A percentile compares a stretch with the other conserved stretches of the same genome.
Conservation (phyloP, 1,140 invertebrate genomes). For the Pseudomyrmex flavicornis region DNA sequence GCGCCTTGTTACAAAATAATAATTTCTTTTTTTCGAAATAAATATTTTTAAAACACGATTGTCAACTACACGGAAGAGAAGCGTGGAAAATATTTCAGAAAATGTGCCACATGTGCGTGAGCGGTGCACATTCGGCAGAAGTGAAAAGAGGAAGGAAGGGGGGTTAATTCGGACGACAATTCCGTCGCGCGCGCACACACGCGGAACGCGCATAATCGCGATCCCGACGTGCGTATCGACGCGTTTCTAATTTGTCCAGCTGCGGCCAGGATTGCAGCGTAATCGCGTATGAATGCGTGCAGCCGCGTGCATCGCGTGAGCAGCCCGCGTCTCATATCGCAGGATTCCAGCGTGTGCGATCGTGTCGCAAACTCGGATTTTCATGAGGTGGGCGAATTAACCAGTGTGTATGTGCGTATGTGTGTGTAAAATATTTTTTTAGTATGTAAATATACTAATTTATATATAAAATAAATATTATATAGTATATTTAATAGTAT, state of each 20-base stretch:
- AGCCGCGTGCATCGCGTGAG: conserved; percentile 34
- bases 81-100: neutral
- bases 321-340: conserved; percentile 22
- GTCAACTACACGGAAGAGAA: neutral
- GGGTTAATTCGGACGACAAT: conserved; percentile 51
- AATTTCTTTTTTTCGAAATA: neutral
- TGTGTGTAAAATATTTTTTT: too few relatives aligned
- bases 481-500: too few relatives aligned
- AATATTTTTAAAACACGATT: conserved; percentile 7
- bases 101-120: neutral
- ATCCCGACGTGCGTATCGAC: conserved; percentile 63
- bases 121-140: neutral
- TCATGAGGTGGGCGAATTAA: conserved; percentile 39
- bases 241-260: conserved; percentile 75
- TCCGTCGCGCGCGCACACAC: conserved; percentile 42
- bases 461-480: too few relatives aligned
- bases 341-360: conserved; percentile 31
- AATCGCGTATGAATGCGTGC: conserved; percentile 79
- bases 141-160: neutral
- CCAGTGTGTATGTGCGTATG: neutral
- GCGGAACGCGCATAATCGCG: conserved; percentile 73
- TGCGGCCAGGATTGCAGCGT: conserved; percentile 75
- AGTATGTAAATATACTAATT: too few relatives aligned
- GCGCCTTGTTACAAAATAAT: neutral
- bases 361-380: conserved; percentile 17